phyloP scores from a whole-genome alignment of 2,797 vertebrate species.

The Characodon lateralis region DNA sequence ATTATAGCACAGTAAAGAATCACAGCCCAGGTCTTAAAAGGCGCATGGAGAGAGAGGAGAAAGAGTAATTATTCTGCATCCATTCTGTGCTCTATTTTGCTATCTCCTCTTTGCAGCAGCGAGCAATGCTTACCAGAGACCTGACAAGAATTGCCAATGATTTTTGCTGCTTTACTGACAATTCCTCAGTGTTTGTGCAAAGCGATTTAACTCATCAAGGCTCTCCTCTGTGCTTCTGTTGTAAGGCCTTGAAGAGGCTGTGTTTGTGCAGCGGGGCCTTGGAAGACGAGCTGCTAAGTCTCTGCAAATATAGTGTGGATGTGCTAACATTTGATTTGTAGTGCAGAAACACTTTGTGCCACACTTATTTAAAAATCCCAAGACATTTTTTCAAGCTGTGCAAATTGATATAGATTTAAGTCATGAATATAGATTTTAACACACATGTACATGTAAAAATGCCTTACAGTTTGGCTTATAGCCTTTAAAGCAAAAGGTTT shows the following conservation, averaged over 20 bases:
- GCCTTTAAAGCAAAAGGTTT: not conserved
- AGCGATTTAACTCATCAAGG: constrained; percentile 81
- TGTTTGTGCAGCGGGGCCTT: constrained; percentile 74
- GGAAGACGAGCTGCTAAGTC: constrained; percentile 69
- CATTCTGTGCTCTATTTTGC: constrained; percentile 76
- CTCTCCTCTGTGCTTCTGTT: constrained; percentile 77
- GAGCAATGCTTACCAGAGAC: constrained; percentile 76
- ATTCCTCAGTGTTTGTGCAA: constrained; percentile 81
- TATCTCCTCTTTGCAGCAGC: constrained; percentile 81
- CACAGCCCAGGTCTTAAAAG: constrained; percentile 49
- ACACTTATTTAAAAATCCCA: constrained; percentile 45
- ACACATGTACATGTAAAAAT: not conserved
- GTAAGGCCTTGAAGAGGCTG: constrained; percentile 77
- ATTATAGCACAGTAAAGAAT: constrained; percentile 34
- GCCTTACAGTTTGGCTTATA: not conserved
- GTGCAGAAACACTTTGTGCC: constrained; percentile 44
- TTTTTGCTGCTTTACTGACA: constrained; percentile 75
- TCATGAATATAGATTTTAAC: constrained; percentile 6
- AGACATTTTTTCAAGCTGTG: constrained; percentile 4
- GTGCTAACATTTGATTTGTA: constrained; percentile 66
- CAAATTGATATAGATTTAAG: constrained; percentile 9
- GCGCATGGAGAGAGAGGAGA: constrained; percentile 47
- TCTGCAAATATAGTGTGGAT: constrained; percentile 49
- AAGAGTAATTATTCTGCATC: constrained; percentile 80
- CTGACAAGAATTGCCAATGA: constrained; percentile 84